Evolutionary conservation across 2,113 vertebrate genomes (phyloP).

Genomic region (Hemicordylus capensis): DNA sequence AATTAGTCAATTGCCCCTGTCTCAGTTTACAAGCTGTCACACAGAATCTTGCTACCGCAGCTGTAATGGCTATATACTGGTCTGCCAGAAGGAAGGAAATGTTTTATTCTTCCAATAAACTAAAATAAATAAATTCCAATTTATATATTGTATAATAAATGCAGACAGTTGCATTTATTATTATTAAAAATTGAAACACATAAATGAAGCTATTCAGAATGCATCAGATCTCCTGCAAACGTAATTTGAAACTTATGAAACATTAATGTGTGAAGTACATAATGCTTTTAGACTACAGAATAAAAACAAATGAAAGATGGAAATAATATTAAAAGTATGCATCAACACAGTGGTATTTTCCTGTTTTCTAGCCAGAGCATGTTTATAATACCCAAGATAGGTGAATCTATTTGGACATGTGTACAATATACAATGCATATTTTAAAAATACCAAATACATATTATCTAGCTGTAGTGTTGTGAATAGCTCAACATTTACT

Average conservation of each 20-base stretch:
- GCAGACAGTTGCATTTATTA: slow-evolving; percentile 43
- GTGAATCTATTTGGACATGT: neutral
- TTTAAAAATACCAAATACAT: neutral
- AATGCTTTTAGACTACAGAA: slow-evolving; percentile 42
- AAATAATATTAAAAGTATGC: slow-evolving; percentile 54
- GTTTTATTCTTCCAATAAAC: too few species aligned
- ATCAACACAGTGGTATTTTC: slow-evolving; percentile 29
- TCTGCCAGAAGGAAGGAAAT: too few species aligned
- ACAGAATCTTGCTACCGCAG: too few species aligned
- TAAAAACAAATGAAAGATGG: slow-evolving; percentile 43
- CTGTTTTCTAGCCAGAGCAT: slow-evolving; percentile 8
- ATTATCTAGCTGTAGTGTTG: neutral
- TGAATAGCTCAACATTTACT: neutral
- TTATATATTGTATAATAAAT: slow-evolving; percentile 49
- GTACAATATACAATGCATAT: neutral
- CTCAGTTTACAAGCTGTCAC: too few species aligned
- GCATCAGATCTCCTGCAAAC: slow-evolving; percentile 53
- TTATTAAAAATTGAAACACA: slow-evolving; percentile 52
- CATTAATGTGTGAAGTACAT: slow-evolving; percentile 56
- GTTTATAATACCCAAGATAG: slow-evolving; percentile 22
- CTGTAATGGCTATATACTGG: too few species aligned
- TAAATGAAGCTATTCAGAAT: slow-evolving; percentile 61
- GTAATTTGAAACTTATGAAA: slow-evolving; percentile 64
- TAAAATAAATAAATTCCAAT: neutral
- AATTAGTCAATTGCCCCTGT: too few species aligned